These are phyloP conservation scores for Eurytoma adleriae DNA, from an alignment of 2,888 invertebrate species.

Conservation along the genomic window DNA sequence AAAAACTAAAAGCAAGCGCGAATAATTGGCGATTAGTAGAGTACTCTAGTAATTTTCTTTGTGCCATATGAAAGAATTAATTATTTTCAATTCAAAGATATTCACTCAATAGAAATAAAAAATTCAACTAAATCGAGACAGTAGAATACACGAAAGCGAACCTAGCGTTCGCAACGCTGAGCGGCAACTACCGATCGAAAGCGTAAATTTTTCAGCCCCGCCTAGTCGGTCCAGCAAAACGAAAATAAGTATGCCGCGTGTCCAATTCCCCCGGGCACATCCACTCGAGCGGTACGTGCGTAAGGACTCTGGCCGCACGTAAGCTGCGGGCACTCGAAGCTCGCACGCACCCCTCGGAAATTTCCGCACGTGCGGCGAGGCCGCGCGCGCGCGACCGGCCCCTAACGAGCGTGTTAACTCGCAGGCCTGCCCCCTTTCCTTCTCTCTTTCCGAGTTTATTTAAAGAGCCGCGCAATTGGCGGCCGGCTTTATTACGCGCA, in stretches of 20 bases:
- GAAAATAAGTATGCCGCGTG: no score
- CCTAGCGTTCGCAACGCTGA: no score
- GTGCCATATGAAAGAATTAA: no score
- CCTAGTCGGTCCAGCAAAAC: neutral
- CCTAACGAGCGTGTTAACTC: constrained; percentile 39
- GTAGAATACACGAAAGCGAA: no score
- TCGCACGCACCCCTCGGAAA: neutral
- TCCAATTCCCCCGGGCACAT: no score
- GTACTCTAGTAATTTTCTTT: no score
- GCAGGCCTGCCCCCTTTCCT: neutral
- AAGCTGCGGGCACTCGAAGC: neutral
- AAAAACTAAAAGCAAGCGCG: no score
- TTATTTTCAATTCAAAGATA: no score
- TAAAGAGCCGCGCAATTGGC: constrained; percentile 47
- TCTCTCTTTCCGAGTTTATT: constrained; percentile 29
- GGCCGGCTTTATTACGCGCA: constrained; percentile 45
- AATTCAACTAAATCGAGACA: no score
- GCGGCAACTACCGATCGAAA: no score
- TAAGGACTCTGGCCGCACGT: neutral
- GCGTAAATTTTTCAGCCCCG: neutral
- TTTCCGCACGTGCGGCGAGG: neutral
- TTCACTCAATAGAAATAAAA: no score
- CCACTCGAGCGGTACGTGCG: neutral
- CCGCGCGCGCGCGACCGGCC: neutral
- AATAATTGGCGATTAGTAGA: no score